Base-by-base conservation (phyloP, 2,113 vertebrate species). In the Stictonetta naevosa region DNA sequence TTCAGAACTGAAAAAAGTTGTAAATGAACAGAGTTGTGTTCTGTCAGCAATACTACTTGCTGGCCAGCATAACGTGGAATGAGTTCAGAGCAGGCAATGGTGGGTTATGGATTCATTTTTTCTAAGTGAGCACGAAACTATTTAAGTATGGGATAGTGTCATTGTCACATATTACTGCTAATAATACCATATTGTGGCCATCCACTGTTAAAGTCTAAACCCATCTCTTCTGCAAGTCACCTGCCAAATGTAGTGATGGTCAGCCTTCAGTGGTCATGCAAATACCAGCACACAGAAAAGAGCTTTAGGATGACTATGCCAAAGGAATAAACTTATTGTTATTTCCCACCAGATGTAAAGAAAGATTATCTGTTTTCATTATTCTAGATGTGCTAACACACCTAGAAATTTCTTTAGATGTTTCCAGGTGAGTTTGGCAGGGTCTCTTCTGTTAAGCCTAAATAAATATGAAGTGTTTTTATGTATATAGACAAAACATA, bases 41-140 rank as follows among this genome's bases (percentile, higher is more conserved):
- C 72, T 19, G 38, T 85, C 81, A 92, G 56, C 60, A 59, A 64
- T 50, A 72, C 76, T 74, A 67, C 62, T 52, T 69, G 95, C 77
- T 93, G 89, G 10, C 63, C 29, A 52, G 63, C 36, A 22, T 75
- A 96, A 58, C 38, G 52, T 94, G 74, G 69, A 75, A 78, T 78
- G 31, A 85, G 62, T 64, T 62, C 52, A 66, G 58, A 36, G 55
- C 58, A 63, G 85, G n/a, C 46, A 36, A 36, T 58, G 80, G 93
- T 82, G 95, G 74, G 86, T 92, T 93, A 63, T 88, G 86, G 75
- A 78, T 92, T 90, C 68, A 64, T 72, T 79, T 81, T 81, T 83
- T 19, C 44, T 17, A 18, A 36, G 21, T 31, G 36, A 53, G 15
- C 36, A 38, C 2, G 4, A 33, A 55, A 40, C 36, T 40, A 28